These are phyloP conservation scores for Lonchura striata DNA, from an alignment of 2,113 vertebrate genomes.

Conservation along the genomic window DNA sequence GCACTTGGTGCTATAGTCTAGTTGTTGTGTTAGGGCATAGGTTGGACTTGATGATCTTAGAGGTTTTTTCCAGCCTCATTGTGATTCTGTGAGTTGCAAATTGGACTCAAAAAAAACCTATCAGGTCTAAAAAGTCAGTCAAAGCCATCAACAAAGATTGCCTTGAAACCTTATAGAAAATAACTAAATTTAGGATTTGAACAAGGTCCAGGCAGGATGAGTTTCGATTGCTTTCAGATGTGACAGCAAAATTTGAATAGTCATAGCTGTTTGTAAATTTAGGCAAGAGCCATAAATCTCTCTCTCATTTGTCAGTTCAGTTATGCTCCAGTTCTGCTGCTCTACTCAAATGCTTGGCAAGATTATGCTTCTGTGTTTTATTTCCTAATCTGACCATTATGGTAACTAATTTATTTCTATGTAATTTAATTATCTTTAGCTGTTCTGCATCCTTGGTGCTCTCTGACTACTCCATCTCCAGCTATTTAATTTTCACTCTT, in stretches of 20 bases:
- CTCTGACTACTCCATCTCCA: neutral
- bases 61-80: too few relatives aligned
- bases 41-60: too few relatives aligned
- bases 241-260: slow-evolving; percentile 3
- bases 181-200: neutral
- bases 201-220: neutral
- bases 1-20: too few relatives aligned
- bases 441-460: slow-evolving; percentile 39
- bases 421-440: slow-evolving; percentile 55
- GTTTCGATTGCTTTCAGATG: neutral
- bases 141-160: neutral
- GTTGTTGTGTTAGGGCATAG: too few relatives aligned
- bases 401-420: slow-evolving; percentile 53
- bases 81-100: too few relatives aligned
- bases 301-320: slow-evolving; percentile 22
- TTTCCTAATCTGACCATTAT: slow-evolving; percentile 52
- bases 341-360: slow-evolving; percentile 28
- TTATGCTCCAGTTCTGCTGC: slow-evolving; percentile 6
- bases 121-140: neutral
- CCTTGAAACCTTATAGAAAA: neutral
- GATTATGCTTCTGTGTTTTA: slow-evolving; percentile 23
- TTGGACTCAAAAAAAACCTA: neutral
- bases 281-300: slow-evolving; percentile 12
- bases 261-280: neutral
- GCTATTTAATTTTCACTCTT: slow-evolving; percentile 15